A percentile compares a stretch with the other conserved stretches of the same genome.
These are phyloP conservation scores for Datnioides undecimradiatus DNA, from an alignment of 2,113 vertebrate species.

Conservation along the genomic window DNA sequence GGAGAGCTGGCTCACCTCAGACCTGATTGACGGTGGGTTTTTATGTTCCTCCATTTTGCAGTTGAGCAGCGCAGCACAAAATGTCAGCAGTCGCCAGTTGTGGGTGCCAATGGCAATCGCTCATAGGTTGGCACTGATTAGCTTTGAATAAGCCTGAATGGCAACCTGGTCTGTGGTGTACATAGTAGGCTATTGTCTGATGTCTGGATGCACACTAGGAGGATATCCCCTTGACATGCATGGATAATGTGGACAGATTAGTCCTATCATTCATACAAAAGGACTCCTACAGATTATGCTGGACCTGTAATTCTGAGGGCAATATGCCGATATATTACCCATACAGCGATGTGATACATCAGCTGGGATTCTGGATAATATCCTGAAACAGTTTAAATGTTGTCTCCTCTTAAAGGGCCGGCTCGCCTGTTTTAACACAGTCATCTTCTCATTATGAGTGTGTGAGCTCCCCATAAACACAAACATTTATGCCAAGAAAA, in stretches of 20 bases:
- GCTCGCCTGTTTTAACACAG: neutral
- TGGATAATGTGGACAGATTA: slow-evolving; percentile 56
- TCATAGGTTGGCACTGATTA: slow-evolving; percentile 59
- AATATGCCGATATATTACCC: neutral
- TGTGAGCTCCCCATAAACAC: neutral
- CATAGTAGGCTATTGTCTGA: slow-evolving; percentile 55
- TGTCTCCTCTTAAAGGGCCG: neutral
- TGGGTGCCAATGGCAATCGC: slow-evolving; percentile 55
- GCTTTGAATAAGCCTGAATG: slow-evolving; percentile 61
- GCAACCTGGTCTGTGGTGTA: slow-evolving; percentile 47
- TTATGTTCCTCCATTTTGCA: slow-evolving; percentile 50
- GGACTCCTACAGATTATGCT: slow-evolving; percentile 28
- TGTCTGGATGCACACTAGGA: slow-evolving; percentile 40
- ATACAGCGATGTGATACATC: neutral
- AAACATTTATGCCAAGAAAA: too few relatives aligned
- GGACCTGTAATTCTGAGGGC: neutral
- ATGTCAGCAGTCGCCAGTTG: slow-evolving; percentile 61
- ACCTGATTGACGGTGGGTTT: slow-evolving; percentile 59
- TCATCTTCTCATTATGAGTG: neutral
- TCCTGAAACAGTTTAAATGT: neutral
- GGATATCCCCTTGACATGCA: slow-evolving; percentile 59
- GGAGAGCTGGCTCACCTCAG: slow-evolving; percentile 62
- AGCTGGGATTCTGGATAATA: neutral
- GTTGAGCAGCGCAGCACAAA: slow-evolving; percentile 31
- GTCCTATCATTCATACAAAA: slow-evolving; percentile 49